Percentiles rank a stretch among this genome's conserved stretches.
Evolutionary conservation across 1,140 invertebrate genomes (phyloP).

Genomic region (Halesus radiatus): DNA sequence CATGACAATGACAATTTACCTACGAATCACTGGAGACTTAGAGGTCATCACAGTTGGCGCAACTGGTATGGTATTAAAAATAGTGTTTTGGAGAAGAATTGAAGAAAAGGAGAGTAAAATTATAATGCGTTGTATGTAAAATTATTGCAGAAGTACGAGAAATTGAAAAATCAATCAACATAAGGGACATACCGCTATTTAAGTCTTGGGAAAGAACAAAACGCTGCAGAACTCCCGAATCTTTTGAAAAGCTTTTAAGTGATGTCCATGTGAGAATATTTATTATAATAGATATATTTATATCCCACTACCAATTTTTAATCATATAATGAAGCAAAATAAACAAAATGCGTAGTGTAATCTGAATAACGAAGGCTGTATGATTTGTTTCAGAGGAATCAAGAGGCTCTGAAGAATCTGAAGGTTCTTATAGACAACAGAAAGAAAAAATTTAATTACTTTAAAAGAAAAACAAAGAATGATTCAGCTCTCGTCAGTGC

Average conservation of each 20-base stretch:
- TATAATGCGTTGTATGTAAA: too few relatives aligned
- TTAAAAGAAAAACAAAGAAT: constrained; percentile 5
- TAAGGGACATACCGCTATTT: constrained; percentile 21
- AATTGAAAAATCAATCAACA: constrained; percentile 32
- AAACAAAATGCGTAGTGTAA: too few relatives aligned
- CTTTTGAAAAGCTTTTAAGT: constrained; percentile 31
- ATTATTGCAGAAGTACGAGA: constrained; percentile 40
- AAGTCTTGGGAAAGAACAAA: constrained; percentile 42
- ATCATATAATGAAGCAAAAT: too few relatives aligned
- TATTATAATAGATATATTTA: not conserved
- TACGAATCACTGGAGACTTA: too few relatives aligned
- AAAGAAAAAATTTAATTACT: constrained; percentile 31
- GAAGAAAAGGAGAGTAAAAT: too few relatives aligned
- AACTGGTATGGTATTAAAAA: too few relatives aligned
- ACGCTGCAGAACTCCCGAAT: constrained; percentile 12
- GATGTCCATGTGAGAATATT: constrained; percentile 35
- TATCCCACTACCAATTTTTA: too few relatives aligned
- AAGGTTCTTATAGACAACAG: constrained; percentile 35
- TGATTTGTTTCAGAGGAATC: constrained; percentile 17
- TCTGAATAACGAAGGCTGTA: too few relatives aligned
- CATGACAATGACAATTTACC: too few relatives aligned
- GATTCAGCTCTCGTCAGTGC: constrained; percentile 4
- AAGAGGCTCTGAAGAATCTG: constrained; percentile 34
- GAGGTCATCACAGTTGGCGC: too few relatives aligned
- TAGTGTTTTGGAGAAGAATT: too few relatives aligned